phyloP scores from a whole-genome alignment of 2,888 invertebrate species.

The Colletes collaris region DNA sequence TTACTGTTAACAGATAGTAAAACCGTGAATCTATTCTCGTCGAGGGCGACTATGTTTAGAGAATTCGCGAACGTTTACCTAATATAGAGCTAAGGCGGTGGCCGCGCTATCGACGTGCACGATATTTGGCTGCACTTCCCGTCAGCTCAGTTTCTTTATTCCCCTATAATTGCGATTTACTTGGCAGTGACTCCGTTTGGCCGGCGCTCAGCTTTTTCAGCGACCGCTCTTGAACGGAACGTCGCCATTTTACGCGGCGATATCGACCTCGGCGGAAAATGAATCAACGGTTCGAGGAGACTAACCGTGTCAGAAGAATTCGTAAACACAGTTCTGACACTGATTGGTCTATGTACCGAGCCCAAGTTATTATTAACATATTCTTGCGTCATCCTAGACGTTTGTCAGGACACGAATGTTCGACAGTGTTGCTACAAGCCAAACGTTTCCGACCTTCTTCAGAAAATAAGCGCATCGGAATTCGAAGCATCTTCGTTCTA shows the following conservation, averaged over 20 bases:
- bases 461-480: too few species aligned
- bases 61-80: slow-evolving; percentile 43
- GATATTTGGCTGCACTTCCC: slow-evolving; percentile 38
- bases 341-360: too few species aligned
- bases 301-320: too few species aligned
- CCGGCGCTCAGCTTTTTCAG: slow-evolving; percentile 20
- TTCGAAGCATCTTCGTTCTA: too few species aligned
- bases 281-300: slow-evolving; percentile 11
- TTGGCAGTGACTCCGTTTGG: slow-evolving; percentile 48
- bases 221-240: neutral
- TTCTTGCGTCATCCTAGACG: too few species aligned
- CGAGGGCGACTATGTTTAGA: slow-evolving; percentile 52
- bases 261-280: neutral
- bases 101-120: slow-evolving; percentile 24
- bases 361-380: too few species aligned
- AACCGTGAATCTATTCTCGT: slow-evolving; percentile 32
- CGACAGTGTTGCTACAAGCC: too few species aligned
- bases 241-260: neutral
- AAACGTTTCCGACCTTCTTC: too few species aligned
- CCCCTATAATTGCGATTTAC: slow-evolving; percentile 37
- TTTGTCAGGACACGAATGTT: too few species aligned
- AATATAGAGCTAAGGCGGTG: slow-evolving; percentile 39
- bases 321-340: too few species aligned
- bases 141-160: slow-evolving; percentile 38
- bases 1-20: slow-evolving; percentile 20